phyloP scores from a whole-genome alignment of 2,888 invertebrate species.

The Poecilobothrus nobilitatus region DNA sequence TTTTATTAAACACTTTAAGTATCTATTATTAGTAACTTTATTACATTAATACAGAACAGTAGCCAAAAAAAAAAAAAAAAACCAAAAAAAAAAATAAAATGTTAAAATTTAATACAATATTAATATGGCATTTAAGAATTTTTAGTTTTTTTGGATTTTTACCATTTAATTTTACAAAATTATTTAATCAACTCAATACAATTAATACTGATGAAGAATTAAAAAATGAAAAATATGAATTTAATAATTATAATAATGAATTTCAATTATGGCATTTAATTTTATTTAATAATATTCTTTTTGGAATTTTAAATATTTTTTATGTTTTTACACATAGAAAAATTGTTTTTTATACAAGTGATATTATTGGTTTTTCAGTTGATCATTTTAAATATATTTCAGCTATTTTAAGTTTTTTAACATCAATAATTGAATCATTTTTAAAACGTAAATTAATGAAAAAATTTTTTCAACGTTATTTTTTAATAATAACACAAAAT shows the following conservation, averaged over 20 bases:
- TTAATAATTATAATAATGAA: background rate
- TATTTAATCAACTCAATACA: background rate
- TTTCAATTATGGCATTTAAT: background rate
- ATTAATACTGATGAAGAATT: background rate
- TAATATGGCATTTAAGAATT: background rate
- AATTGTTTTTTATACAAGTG: background rate
- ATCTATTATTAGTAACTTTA: background rate
- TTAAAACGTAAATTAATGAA: background rate
- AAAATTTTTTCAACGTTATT: background rate
- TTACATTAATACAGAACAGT: too few relatives aligned
- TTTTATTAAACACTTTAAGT: too few relatives aligned
- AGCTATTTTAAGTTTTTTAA: background rate
- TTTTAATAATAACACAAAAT: background rate
- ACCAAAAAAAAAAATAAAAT: background rate
- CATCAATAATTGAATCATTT: background rate
- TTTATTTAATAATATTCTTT: background rate
- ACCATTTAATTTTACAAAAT: background rate
- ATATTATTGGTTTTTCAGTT: background rate
- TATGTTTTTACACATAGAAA: background rate
- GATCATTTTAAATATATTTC: background rate
- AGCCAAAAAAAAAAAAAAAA: too few relatives aligned
- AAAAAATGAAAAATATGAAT: background rate
- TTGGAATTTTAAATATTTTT: background rate
- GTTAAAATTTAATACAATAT: background rate
- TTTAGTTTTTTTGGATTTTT: background rate